Base-by-base conservation (phyloP, 1,140 invertebrate species). In the Drosophila cardini region DNA sequence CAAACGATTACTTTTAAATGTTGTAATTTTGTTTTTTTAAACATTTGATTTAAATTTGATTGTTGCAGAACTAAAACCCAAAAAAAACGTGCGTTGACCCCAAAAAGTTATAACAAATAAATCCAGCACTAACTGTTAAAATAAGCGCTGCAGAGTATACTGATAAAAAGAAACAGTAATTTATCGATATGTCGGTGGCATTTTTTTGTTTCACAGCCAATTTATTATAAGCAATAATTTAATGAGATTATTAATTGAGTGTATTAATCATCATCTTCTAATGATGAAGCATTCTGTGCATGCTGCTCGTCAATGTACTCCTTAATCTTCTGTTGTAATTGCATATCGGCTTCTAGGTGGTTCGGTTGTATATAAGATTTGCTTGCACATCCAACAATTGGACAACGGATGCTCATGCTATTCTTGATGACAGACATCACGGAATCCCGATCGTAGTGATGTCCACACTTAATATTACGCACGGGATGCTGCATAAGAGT, bases 381-480 rank as follows among this genome's bases (percentile, higher is more conserved):
- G 18, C 50, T 85, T 8, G 50, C 64, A 16, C 81, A 84, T 10
- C 81, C 81, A 0, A 70, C 21, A 2, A 85, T 34, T 2, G 81
- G 81, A 30, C 81, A 84, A 5, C 56, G 69, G 8, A 78, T 15
- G 16, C 13, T 21, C 4, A 36, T 21, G 11, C 55, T 74, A 11
- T 57, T 11, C 15, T 71, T 70, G 5, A 84, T 74, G 0, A 74
- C 2, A 9, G 46, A 38, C 13, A 42, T 46, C 3, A 81, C 81
- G 6, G 77, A 77, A 2, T 77, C 69, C 0, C 48, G 48, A 8
- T 86, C 82, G 32, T 84, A 84, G 34, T 86, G 58, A 36, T 84
- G 81, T 6, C 81, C 81, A 6, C 81, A 84, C 1, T 45, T 73
- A 0, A 2, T 70, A 21, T 85, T 84, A 3, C 69, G 69, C 7